phyloP scores from a whole-genome alignment of 2,113 vertebrate species.

The Spea multiplicata region DNA sequence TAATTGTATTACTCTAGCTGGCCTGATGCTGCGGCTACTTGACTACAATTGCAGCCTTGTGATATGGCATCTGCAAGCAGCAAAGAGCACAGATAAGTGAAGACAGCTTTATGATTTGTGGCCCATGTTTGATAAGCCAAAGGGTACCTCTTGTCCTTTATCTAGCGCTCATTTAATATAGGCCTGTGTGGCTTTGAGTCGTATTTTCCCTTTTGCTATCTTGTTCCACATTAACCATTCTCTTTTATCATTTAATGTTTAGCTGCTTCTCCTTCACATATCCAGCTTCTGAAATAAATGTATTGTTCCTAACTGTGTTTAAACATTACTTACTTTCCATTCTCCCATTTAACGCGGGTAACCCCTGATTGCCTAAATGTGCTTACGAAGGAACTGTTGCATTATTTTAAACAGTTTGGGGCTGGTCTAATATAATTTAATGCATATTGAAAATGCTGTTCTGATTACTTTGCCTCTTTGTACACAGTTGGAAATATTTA shows the following conservation, averaged over 20 bases:
- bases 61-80: constrained; percentile 35
- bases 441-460: too few relatives aligned
- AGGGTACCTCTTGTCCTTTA: constrained; percentile 40
- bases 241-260: constrained; percentile 30
- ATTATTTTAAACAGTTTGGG: too few relatives aligned
- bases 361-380: too few relatives aligned
- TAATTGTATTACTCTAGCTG: constrained; percentile 23
- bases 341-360: too few relatives aligned
- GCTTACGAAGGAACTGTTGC: too few relatives aligned
- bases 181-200: constrained; percentile 41
- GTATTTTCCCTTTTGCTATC: constrained; percentile 48
- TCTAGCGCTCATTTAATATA: constrained; percentile 36
- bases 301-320: neutral
- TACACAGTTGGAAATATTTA: too few relatives aligned
- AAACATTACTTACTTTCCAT: neutral
- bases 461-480: too few relatives aligned
- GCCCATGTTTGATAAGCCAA: constrained; percentile 29
- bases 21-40: constrained; percentile 12
- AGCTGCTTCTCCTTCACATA: constrained; percentile 4
- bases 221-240: constrained; percentile 17
- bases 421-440: too few relatives aligned
- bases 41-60: constrained; percentile 37
- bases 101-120: constrained; percentile 49
- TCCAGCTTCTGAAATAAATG: neutral
- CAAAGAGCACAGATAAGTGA: constrained; percentile 34